Evolutionary conservation across 1,140 invertebrate species (phyloP).

Genomic region (Nylanderia fulva): DNA sequence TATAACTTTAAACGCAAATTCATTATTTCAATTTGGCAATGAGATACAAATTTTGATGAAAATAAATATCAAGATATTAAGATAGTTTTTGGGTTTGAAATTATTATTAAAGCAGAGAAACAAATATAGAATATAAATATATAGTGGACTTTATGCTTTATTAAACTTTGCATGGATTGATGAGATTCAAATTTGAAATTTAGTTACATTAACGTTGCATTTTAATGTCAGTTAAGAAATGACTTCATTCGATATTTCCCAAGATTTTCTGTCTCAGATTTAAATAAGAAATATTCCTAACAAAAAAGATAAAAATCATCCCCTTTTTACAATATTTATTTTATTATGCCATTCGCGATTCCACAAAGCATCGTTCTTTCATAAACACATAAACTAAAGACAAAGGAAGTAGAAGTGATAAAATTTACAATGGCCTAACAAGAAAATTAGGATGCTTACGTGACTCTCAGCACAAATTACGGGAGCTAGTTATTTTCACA

Average conservation of each 20-base stretch:
- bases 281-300: not conserved
- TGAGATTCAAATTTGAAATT: not conserved
- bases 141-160: not conserved
- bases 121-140: not conserved
- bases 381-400: slow-evolving; percentile 18
- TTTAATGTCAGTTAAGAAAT: not conserved
- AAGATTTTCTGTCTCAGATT: not conserved
- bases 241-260: not conserved
- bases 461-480: slow-evolving; percentile 12
- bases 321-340: slow-evolving; percentile 13
- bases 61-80: not conserved
- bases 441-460: slow-evolving; percentile 17
- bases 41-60: not conserved
- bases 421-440: slow-evolving; percentile 30
- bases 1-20: not conserved
- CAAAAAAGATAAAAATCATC: not conserved
- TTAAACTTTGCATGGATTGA: not conserved
- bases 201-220: not conserved
- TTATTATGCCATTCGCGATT: not conserved
- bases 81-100: not conserved
- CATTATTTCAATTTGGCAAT: not conserved
- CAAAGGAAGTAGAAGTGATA: slow-evolving; percentile 5
- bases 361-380: not conserved
- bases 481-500: slow-evolving; percentile 27
- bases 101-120: not conserved